These are phyloP conservation scores for Cydia strobilella DNA, from an alignment of 1,140 invertebrate species.

Conservation along the genomic window DNA sequence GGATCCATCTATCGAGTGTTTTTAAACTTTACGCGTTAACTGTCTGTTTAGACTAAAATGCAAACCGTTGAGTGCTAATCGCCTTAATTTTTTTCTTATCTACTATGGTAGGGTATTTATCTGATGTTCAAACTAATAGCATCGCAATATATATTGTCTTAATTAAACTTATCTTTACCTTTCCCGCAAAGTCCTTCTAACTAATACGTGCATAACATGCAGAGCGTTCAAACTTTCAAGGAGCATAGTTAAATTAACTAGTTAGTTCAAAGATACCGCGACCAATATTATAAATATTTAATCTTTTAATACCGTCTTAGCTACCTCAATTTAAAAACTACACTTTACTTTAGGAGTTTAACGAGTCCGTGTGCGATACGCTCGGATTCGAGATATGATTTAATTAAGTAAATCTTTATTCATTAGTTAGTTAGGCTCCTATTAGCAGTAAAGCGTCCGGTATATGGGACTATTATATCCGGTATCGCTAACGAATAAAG, in stretches of 20 bases:
- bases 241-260: slow-evolving; percentile 26
- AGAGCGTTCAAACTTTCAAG: slow-evolving; percentile 17
- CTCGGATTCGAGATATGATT: slow-evolving; percentile 5
- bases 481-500: slow-evolving; percentile 15
- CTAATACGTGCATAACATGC: slow-evolving; percentile 12
- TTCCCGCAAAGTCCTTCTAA: not conserved
- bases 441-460: slow-evolving; percentile 22
- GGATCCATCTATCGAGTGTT: too few relatives aligned
- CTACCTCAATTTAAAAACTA: not conserved
- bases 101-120: not conserved
- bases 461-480: not conserved
- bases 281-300: slow-evolving; percentile 30
- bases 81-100: not conserved
- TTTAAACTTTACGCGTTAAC: too few relatives aligned
- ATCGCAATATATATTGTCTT: slow-evolving; percentile 4
- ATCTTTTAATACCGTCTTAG: slow-evolving; percentile 16
- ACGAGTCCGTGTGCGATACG: not conserved
- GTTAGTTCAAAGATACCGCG: slow-evolving; percentile 22
- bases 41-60: too few relatives aligned
- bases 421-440: slow-evolving; percentile 22
- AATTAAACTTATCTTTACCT: slow-evolving; percentile 5
- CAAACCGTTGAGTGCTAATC: too few relatives aligned
- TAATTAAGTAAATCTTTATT: slow-evolving; percentile 27
- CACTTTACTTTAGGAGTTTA: not conserved
- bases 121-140: not conserved